Conservation (phyloP, 2,797 vertebrate genomes). For the Syndactyla subalaris region DNA sequence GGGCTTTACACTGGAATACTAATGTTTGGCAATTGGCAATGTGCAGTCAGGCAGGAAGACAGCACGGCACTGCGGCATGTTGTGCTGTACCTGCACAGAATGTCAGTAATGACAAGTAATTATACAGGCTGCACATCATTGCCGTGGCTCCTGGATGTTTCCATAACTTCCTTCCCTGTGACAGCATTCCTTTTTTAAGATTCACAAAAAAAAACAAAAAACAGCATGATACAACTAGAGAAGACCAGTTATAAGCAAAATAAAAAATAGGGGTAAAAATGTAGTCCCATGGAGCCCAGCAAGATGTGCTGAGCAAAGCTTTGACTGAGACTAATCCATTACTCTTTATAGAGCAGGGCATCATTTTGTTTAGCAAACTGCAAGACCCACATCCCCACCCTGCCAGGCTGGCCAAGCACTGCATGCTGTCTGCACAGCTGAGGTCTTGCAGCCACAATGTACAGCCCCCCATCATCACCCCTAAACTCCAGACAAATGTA, state of each 20-base stretch:
- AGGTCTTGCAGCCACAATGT: neutral
- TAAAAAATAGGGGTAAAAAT: neutral
- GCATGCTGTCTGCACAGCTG: neutral
- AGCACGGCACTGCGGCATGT: neutral
- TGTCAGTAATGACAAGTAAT: conserved; percentile 28
- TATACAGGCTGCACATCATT: neutral
- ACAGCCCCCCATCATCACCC: neutral
- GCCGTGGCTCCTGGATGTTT: neutral
- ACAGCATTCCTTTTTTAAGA: conserved; percentile 16
- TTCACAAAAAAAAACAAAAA: neutral
- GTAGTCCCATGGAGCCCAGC: neutral
- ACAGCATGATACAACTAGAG: neutral
- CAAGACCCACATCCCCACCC: neutral
- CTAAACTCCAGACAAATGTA: neutral
- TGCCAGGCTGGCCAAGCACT: neutral
- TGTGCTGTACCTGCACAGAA: neutral
- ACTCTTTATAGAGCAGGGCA: neutral
- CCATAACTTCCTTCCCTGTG: neutral
- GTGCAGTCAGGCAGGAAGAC: neutral
- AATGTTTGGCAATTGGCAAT: neutral
- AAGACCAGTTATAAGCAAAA: neutral
- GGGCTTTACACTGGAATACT: neutral
- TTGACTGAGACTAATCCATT: neutral
- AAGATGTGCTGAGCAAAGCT: neutral
- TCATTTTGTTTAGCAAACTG: neutral